Conservation (phyloP, 2,888 invertebrate genomes). For the Tachina fera region DNA sequence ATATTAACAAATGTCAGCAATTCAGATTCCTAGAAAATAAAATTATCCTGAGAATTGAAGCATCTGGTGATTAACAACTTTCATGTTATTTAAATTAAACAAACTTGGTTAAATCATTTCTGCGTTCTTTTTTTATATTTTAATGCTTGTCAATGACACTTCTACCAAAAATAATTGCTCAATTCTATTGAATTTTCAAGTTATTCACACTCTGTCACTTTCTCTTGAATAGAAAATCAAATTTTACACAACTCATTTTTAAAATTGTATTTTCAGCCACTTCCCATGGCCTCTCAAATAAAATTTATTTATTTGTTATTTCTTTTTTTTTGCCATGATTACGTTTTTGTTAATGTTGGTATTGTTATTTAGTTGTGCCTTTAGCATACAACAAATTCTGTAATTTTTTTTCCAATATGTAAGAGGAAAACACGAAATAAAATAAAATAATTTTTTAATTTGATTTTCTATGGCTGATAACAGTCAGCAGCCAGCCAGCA, state of each 20-base stretch:
- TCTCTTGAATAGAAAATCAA: conserved; percentile 40
- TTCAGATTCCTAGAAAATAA: background rate
- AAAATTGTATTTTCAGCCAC: conserved; percentile 45
- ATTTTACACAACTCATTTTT: conserved; percentile 19
- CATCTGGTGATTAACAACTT: conserved; percentile 1
- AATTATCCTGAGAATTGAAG: background rate
- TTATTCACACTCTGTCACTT: conserved; percentile 34
- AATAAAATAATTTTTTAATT: conserved; percentile 64
- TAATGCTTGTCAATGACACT: conserved; percentile 37
- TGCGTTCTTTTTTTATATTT: background rate
- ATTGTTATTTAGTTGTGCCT: conserved; percentile 55
- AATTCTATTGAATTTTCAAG: conserved; percentile 38
- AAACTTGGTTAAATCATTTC: conserved; percentile 23
- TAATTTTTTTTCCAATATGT: background rate
- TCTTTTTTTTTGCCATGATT: conserved; percentile 26
- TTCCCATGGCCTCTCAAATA: conserved; percentile 61
- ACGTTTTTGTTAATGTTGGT: conserved; percentile 9
- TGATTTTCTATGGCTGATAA: conserved; percentile 72
- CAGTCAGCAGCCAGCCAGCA: conserved; percentile 33
- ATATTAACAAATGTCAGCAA: no score
- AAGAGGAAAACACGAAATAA: conserved; percentile 1
- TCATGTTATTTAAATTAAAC: conserved; percentile 11
- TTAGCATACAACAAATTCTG: conserved; percentile 55
- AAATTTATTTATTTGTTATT: no score
- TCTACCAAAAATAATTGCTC: conserved; percentile 20